Percentiles rank a stretch among this genome's conserved stretches.
phyloP scores from a whole-genome alignment of 2,113 vertebrate genomes.

The Poeciliopsis prolifica region DNA sequence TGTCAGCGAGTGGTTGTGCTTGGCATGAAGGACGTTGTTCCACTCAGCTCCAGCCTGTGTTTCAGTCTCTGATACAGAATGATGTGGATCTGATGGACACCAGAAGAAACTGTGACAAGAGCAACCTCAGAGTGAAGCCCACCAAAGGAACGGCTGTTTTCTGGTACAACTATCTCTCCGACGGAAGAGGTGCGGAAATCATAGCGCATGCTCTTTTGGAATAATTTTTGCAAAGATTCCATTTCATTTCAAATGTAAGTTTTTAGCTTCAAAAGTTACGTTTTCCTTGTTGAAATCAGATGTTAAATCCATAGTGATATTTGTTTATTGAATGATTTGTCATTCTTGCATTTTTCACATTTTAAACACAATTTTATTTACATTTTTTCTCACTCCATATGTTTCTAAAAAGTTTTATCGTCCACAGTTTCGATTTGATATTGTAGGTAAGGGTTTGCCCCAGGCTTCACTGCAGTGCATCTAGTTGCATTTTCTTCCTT shows the following conservation, averaged over 20 bases:
- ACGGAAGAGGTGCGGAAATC: conserved; percentile 87
- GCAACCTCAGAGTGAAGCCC: conserved; percentile 93
- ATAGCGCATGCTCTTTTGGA: neutral
- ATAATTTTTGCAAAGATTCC: neutral
- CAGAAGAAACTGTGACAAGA: conserved; percentile 94
- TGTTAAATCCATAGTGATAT: neutral
- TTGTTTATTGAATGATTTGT: no score
- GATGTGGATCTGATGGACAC: conserved; percentile 95
- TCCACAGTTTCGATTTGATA: no score
- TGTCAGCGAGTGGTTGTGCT: conserved; percentile 30
- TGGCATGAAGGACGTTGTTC: neutral
- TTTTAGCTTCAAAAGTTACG: no score
- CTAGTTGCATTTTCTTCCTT: no score
- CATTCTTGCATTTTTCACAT: no score
- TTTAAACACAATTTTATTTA: no score
- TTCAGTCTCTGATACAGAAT: conserved; percentile 94
- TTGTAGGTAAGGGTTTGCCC: no score
- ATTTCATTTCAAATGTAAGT: neutral
- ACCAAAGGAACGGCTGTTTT: conserved; percentile 95
- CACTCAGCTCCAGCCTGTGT: conserved; percentile 42
- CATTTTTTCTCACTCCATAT: no score
- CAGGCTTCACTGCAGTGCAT: no score
- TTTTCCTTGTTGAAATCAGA: no score
- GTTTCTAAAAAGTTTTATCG: no score
- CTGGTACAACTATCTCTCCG: conserved; percentile 99